These are phyloP conservation scores for Hemitrygon akajei DNA, from an alignment of 2,797 vertebrate species.

Conservation along the genomic window DNA sequence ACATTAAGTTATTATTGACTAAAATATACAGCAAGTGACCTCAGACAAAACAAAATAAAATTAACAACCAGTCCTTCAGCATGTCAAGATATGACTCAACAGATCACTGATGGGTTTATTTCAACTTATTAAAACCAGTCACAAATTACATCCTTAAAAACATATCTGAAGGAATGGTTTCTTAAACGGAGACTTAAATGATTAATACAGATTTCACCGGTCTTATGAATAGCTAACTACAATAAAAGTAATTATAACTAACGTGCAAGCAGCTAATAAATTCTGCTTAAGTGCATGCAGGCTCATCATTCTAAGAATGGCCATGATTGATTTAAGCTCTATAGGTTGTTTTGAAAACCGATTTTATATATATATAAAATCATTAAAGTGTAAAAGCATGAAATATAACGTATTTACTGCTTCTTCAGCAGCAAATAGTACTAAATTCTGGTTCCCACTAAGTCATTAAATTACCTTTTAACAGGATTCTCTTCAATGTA, in stretches of 20 bases:
- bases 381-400: background rate
- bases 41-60: constrained; percentile 63
- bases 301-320: constrained; percentile 20
- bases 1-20: constrained; percentile 64
- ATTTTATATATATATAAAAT: background rate
- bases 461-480: constrained; percentile 18
- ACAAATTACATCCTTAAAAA: constrained; percentile 44
- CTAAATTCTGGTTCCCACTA: constrained; percentile 26
- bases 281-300: constrained; percentile 36
- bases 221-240: constrained; percentile 39
- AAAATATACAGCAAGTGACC: constrained; percentile 94
- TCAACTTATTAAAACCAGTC: constrained; percentile 7
- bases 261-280: constrained; percentile 35
- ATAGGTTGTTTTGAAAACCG: background rate
- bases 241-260: constrained; percentile 27
- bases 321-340: constrained; percentile 20
- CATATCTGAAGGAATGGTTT: constrained; percentile 94
- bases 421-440: constrained; percentile 14
- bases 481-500: constrained; percentile 29
- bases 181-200: constrained; percentile 91
- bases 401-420: constrained; percentile 24
- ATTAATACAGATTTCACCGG: constrained; percentile 63
- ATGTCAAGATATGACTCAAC: constrained; percentile 49
- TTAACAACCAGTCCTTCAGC: constrained; percentile 90
- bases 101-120: constrained; percentile 14